A percentile compares a stretch with the other conserved stretches of the same genome.
Evolutionary conservation across 2,888 invertebrate species (phyloP).

Genomic region (Frankliniella fusca): DNA sequence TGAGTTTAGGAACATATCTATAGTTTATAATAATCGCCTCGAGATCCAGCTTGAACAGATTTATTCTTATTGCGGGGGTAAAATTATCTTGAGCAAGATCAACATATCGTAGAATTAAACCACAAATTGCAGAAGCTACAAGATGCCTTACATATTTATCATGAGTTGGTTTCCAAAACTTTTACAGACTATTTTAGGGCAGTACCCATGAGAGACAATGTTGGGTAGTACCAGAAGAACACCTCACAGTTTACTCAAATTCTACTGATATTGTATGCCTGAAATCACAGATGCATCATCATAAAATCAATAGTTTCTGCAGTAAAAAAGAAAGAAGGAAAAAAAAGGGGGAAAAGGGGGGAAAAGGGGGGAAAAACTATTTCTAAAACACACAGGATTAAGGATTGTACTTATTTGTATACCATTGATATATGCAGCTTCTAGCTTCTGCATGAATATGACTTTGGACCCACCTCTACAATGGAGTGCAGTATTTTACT

Average conservation of each 20-base stretch:
- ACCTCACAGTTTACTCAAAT: neutral
- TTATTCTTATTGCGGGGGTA: too few species aligned
- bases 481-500: neutral
- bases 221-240: neutral
- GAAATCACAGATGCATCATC: conserved; percentile 29
- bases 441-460: neutral
- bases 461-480: neutral
- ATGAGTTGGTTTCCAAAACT: neutral
- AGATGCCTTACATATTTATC: neutral
- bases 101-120: neutral
- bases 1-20: neutral
- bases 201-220: neutral
- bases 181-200: neutral
- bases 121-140: neutral
- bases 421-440: too few species aligned
- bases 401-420: too few species aligned
- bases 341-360: neutral
- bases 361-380: neutral
- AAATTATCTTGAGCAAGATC: neutral
- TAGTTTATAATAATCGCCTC: neutral
- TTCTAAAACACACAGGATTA: neutral
- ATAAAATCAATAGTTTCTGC: neutral
- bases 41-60: neutral
- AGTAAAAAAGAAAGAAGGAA: neutral
- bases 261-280: neutral